A percentile compares a stretch with the other conserved stretches of the same genome.
Evolutionary conservation across 2,797 vertebrate species (phyloP).

Genomic region (Pipistrellus pipistrellus): DNA sequence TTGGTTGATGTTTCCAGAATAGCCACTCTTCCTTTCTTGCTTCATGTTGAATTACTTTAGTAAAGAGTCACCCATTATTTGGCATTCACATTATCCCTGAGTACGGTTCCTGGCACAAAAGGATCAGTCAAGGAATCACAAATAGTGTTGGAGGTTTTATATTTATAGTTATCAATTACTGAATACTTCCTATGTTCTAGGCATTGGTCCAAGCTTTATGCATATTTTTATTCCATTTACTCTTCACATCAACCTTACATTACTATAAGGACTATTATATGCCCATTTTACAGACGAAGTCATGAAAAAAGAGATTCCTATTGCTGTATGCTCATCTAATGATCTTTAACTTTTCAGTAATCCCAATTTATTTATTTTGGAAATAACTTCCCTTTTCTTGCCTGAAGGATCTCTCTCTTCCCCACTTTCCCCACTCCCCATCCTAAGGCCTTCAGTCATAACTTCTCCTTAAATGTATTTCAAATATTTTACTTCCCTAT

Average conservation of each 20-base stretch:
- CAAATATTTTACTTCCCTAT: constrained; percentile 46
- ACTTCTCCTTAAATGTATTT: constrained; percentile 53
- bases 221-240: constrained; percentile 1
- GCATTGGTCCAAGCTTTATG: background rate
- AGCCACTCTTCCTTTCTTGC: background rate
- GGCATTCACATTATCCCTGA: background rate
- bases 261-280: background rate
- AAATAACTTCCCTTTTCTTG: constrained; percentile 14
- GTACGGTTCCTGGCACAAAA: background rate
- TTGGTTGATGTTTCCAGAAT: background rate
- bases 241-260: constrained; percentile 26
- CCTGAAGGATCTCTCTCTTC: background rate
- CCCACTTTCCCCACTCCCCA: background rate
- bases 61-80: background rate
- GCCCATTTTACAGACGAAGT: background rate
- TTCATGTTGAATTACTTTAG: constrained; percentile 34
- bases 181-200: background rate
- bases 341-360: constrained; percentile 53
- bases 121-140: background rate
- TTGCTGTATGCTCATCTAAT: background rate
- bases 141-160: background rate
- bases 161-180: background rate
- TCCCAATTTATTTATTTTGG: background rate
- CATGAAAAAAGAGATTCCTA: background rate
- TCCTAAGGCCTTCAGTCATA: background rate